phyloP scores from a whole-genome alignment of 2,888 invertebrate genomes.

The Microplitis deprimator region DNA sequence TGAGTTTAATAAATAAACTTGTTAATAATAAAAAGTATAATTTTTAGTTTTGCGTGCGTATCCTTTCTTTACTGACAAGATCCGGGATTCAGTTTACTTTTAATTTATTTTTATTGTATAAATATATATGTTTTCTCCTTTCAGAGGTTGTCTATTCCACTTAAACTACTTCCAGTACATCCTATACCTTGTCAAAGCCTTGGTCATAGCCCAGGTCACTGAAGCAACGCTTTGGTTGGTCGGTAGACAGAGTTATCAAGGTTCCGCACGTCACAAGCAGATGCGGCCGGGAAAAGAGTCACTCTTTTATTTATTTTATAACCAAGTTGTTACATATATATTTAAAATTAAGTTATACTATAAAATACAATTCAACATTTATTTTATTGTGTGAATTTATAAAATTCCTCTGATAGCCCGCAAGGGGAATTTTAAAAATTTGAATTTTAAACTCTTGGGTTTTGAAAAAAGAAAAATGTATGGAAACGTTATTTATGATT shows the following conservation, averaged over 20 bases:
- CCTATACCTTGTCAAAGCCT: constrained; percentile 29
- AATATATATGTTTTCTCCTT: constrained; percentile 9
- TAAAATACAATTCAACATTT: too few relatives aligned
- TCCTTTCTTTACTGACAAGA: constrained; percentile 35
- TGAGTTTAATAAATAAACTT: not conserved
- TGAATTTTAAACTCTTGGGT: too few relatives aligned
- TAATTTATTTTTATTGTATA: constrained; percentile 43
- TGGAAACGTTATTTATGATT: too few relatives aligned
- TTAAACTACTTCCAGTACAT: not conserved
- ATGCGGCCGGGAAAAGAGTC: not conserved
- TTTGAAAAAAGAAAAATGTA: too few relatives aligned
- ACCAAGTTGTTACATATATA: not conserved
- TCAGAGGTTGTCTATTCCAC: not conserved
- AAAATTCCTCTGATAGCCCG: too few relatives aligned
- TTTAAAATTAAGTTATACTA: too few relatives aligned
- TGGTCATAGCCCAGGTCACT: constrained; percentile 51
- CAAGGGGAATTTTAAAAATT: too few relatives aligned
- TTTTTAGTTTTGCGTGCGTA: not conserved
- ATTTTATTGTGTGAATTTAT: too few relatives aligned
- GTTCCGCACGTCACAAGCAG: constrained; percentile 29
- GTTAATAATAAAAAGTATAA: not conserved
- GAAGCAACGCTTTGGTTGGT: constrained; percentile 31
- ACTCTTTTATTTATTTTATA: not conserved
- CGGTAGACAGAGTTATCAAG: constrained; percentile 56
- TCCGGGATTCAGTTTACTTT: constrained; percentile 50